Base-by-base conservation (phyloP, 1,140 invertebrate species). In the Pygmarrhopalites habei region DNA sequence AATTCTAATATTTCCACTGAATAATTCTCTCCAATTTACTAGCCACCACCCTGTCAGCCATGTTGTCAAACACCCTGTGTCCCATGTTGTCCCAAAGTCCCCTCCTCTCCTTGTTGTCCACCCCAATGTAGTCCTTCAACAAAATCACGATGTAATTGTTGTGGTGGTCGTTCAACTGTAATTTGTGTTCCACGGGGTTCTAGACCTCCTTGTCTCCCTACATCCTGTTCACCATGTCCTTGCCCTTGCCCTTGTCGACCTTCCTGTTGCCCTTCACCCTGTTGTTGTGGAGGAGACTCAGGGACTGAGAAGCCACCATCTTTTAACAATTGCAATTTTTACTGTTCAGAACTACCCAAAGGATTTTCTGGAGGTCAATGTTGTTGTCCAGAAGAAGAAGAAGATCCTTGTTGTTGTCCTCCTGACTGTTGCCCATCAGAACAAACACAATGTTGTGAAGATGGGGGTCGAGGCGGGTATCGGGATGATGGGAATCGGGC, bases 311-410 rank as follows among this genome's bases (percentile, higher is more conserved):
- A 56, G 21, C 53, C 53, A 7, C 10, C 53, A 17, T 56, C 30
- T 2, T 56, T 56, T 21, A 56, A 56, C 35, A 56, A 56, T 23
- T 56, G 53, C 30, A 56, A 56, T 23, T 56, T 56, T 39, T 56
- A 56, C 53, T 56, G 53, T 23, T 12, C 53, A 21, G 53, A 56
- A 41, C 53, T 56, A 39, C 53, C 53, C 10, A 52, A 52, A 23
- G 49, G 49, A 3, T 52, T 52, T 15, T 10, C 23, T 15, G 25
- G 12, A 28, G 49, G 14, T 7, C 5, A 26, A 17, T 7, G 10
- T 52, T 10, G 14, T 25, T 12, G 23, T 7, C 23, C 19, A 2
- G 10, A 26, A 5, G 5, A 5, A 35, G n/a, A 7, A 5, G 17
- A 25, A 26, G 49, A 26, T 52, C 23, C 4, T 7, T 52, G 49